These are phyloP conservation scores for Peromyscus leucopus DNA, from an alignment of 2,113 vertebrate species.

Conservation along the genomic window DNA sequence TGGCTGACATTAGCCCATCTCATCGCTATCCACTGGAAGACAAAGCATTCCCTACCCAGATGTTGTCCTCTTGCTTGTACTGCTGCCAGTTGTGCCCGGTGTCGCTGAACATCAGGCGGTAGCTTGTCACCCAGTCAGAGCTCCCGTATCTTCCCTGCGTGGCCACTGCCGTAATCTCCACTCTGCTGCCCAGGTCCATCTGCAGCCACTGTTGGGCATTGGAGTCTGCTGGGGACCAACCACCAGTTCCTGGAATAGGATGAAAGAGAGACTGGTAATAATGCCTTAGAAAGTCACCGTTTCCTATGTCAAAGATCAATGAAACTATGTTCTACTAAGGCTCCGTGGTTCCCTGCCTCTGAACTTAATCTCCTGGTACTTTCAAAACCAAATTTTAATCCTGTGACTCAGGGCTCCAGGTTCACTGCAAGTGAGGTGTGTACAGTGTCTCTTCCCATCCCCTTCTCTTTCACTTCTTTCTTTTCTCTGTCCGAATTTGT, in stretches of 20 bases:
- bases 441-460: background rate
- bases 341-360: background rate
- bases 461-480: background rate
- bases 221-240: constrained; percentile 94
- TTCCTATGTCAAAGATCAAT: background rate
- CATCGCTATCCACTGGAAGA: background rate
- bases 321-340: background rate
- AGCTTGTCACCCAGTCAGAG: constrained; percentile 96
- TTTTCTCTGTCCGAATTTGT: background rate
- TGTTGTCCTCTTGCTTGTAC: constrained; percentile 92
- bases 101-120: constrained; percentile 95
- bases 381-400: background rate
- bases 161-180: constrained; percentile 94
- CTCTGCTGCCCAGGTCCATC: constrained; percentile 94
- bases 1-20: background rate
- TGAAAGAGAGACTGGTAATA: constrained; percentile 13
- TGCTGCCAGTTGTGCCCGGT: constrained; percentile 95
- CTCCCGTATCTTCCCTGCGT: constrained; percentile 96
- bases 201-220: constrained; percentile 95
- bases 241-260: constrained; percentile 92
- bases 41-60: constrained; percentile 87
- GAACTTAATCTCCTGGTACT: background rate
- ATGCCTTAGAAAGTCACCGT: background rate
- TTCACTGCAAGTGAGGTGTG: background rate
- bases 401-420: background rate